Conservation (phyloP, 2,888 invertebrate species). For the Meiosimyza decipiens region DNA sequence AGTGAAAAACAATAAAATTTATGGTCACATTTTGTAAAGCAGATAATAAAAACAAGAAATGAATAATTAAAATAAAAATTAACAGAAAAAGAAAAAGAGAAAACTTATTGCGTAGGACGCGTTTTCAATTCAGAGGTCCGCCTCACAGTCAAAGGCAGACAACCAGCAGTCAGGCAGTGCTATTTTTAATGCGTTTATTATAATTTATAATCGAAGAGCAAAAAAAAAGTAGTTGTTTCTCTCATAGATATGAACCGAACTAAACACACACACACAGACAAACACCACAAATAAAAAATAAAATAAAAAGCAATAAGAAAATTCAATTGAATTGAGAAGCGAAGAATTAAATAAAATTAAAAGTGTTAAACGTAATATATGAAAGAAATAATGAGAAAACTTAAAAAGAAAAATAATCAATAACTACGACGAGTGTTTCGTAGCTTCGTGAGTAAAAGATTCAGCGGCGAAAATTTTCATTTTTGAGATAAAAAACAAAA, state of each 20-base stretch:
- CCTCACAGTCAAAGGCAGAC: too few species aligned
- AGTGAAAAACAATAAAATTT: too few species aligned
- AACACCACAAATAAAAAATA: not conserved
- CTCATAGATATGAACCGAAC: not conserved
- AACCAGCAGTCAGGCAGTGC: too few species aligned
- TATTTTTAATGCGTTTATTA: conserved; percentile 2
- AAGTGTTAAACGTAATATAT: conserved; percentile 18
- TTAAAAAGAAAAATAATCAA: not conserved
- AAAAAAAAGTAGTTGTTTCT: not conserved
- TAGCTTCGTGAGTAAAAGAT: not conserved
- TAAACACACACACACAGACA: not conserved
- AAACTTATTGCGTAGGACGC: not conserved
- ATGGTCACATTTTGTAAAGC: not conserved
- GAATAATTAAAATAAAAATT: not conserved
- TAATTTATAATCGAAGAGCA: not conserved
- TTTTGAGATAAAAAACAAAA: conserved; percentile 1
- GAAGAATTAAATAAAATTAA: not conserved
- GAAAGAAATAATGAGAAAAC: not conserved
- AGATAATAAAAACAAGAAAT: not conserved
- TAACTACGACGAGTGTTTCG: not conserved
- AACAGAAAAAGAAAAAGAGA: conserved; percentile 7
- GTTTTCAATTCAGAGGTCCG: not conserved
- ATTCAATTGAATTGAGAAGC: conserved; percentile 5
- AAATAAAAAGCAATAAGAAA: not conserved
- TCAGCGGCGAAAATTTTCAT: not conserved